phyloP scores from a whole-genome alignment of 2,113 vertebrate species.

The Callionymus lyra region DNA sequence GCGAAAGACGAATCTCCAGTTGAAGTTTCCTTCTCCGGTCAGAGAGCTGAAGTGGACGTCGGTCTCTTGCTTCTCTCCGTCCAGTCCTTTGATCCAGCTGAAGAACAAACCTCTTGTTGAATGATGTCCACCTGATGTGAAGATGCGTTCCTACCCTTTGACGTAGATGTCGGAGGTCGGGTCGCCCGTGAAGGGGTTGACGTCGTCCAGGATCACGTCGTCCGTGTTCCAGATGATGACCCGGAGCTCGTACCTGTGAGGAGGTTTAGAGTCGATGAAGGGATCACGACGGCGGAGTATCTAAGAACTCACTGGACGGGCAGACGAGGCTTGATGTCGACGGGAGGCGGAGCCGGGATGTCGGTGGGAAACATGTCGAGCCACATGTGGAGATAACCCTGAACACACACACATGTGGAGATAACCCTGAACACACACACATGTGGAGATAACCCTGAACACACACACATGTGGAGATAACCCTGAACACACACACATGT shows the following conservation, averaged over 20 bases:
- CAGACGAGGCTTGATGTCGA: constrained; percentile 84
- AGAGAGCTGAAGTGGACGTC: constrained; percentile 94
- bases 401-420: constrained; percentile 1
- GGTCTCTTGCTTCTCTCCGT: constrained; percentile 84
- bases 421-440: constrained; percentile 7
- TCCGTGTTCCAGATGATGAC: constrained; percentile 93
- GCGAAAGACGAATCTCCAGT: constrained; percentile 86
- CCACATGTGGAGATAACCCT: constrained; percentile 94
- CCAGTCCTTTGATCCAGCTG: constrained; percentile 90
- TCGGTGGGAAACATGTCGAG: constrained; percentile 89
- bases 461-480: neutral
- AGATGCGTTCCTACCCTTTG: constrained; percentile 70
- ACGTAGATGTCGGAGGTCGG: constrained; percentile 89
- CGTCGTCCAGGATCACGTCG: constrained; percentile 82
- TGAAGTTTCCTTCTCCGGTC: constrained; percentile 93
- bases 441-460: neutral
- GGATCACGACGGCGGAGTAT: neutral
- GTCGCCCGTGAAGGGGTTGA: constrained; percentile 84
- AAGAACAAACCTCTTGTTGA: constrained; percentile 10
- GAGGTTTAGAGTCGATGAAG: neutral
- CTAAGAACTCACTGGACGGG: constrained; percentile 76
- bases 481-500: no score
- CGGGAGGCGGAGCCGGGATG: constrained; percentile 74
- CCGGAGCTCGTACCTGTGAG: constrained; percentile 83
- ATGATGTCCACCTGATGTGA: neutral